These are phyloP conservation scores for Dendrolimus houi DNA, from an alignment of 2,888 invertebrate species.

Conservation along the genomic window DNA sequence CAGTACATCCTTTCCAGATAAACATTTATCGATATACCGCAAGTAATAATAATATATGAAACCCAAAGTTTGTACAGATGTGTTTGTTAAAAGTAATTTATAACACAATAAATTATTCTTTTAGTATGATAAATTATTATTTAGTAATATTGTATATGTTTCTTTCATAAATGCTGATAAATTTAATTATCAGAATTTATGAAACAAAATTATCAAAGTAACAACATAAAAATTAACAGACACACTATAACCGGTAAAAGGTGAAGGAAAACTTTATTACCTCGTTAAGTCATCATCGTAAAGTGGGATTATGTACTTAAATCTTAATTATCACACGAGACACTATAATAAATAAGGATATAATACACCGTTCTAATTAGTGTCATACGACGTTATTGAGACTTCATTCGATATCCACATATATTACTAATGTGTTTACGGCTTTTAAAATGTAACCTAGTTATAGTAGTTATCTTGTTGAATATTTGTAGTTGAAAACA, in stretches of 20 bases:
- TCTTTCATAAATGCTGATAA: too few relatives aligned
- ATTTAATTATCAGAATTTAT: too few relatives aligned
- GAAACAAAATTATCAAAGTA: too few relatives aligned
- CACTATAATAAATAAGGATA: too few relatives aligned
- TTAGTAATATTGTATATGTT: too few relatives aligned
- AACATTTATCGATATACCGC: neutral
- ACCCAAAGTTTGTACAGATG: neutral
- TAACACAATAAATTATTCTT: neutral
- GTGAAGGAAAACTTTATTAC: neutral
- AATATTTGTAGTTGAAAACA: too few relatives aligned
- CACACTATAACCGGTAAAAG: neutral
- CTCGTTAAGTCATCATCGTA: neutral
- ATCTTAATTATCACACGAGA: neutral
- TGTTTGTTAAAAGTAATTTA: neutral
- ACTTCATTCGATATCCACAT: too few relatives aligned
- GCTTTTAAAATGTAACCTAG: too few relatives aligned
- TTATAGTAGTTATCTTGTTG: too few relatives aligned
- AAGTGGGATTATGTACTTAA: neutral
- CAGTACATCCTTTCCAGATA: neutral
- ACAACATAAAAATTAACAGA: too few relatives aligned
- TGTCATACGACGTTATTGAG: neutral
- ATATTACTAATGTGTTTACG: too few relatives aligned
- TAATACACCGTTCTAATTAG: neutral
- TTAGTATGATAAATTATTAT: neutral
- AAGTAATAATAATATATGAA: neutral